phyloP scores from a whole-genome alignment of 1,140 invertebrate genomes.

The Aphaenogaster ashmeadi region DNA sequence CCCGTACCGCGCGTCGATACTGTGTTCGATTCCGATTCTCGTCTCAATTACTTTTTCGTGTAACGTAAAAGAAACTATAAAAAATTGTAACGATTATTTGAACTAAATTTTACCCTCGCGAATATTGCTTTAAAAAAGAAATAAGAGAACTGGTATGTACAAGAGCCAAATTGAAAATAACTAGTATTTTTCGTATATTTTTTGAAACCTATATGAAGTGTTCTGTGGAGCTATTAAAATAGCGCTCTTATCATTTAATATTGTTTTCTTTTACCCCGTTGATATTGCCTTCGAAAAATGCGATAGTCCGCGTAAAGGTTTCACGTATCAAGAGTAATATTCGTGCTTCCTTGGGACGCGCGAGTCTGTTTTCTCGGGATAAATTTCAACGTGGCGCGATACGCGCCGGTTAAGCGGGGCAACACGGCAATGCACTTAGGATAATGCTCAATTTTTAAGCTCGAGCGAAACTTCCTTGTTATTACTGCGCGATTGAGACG shows the following conservation, averaged over 20 bases:
- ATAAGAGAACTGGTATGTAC: not conserved
- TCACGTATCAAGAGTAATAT: slow-evolving; percentile 33
- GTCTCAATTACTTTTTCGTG: not conserved
- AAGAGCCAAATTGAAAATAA: not conserved
- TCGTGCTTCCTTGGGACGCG: not conserved
- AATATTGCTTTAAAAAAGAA: not conserved
- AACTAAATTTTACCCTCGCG: not conserved
- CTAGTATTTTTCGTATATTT: not conserved
- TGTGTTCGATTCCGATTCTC: not conserved
- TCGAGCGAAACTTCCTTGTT: slow-evolving; percentile 50
- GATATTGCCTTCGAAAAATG: not conserved
- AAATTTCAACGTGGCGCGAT: slow-evolving; percentile 58
- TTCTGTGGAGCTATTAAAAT: not conserved
- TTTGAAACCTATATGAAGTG: not conserved
- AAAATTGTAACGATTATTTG: not conserved
- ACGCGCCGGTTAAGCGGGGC: slow-evolving; percentile 44
- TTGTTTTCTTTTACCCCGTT: not conserved
- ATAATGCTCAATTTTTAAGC: slow-evolving; percentile 63
- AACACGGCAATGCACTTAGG: slow-evolving; percentile 61
- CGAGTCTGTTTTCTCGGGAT: slow-evolving; percentile 35
- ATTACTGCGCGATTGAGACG: slow-evolving; percentile 47
- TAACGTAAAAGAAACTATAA: not conserved
- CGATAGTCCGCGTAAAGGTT: not conserved
- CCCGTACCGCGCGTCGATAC: not conserved
- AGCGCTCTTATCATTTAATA: slow-evolving; percentile 18